phyloP scores from a whole-genome alignment of 2,888 invertebrate genomes.

The Eristalis tenax region DNA sequence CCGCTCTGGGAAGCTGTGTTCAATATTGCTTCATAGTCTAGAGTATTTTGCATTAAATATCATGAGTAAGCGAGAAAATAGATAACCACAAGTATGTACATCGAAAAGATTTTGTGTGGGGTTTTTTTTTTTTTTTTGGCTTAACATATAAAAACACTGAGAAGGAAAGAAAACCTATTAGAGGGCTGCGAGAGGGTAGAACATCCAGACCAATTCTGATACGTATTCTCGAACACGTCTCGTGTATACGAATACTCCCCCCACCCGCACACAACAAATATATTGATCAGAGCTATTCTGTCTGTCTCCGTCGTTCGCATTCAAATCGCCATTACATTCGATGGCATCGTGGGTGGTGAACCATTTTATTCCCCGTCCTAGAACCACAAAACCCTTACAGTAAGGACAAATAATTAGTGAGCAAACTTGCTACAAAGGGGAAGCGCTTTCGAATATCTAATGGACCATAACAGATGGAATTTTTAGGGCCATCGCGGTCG shows the following conservation, averaged over 20 bases:
- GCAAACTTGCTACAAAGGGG: neutral
- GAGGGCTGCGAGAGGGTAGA: neutral
- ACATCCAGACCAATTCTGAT: conserved; percentile 24
- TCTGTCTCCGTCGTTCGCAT: conserved; percentile 20
- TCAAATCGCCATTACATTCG: conserved; percentile 1
- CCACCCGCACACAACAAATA: conserved; percentile 23
- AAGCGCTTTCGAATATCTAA: conserved; percentile 25
- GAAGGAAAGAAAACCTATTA: conserved; percentile 31
- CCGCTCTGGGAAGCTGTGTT: conserved; percentile 29
- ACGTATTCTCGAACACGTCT: conserved; percentile 28
- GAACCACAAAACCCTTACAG: conserved; percentile 38
- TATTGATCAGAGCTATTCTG: conserved; percentile 47
- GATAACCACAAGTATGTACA: conserved; percentile 30
- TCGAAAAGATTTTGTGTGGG: conserved; percentile 16
- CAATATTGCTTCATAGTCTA: conserved; percentile 53
- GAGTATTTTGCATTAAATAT: conserved; percentile 48
- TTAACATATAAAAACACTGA: conserved; percentile 1
- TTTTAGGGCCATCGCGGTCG: neutral
- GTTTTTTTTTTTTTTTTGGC: conserved; percentile 5
- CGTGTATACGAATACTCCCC: neutral
- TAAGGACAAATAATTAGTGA: conserved; percentile 56
- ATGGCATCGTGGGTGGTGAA: neutral
- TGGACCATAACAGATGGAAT: conserved; percentile 38
- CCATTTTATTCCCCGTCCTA: conserved; percentile 14
- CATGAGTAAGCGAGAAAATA: conserved; percentile 60